These are phyloP conservation scores for Tenthredo scrophulariae DNA, from an alignment of 2,888 invertebrate genomes.

Conservation along the genomic window DNA sequence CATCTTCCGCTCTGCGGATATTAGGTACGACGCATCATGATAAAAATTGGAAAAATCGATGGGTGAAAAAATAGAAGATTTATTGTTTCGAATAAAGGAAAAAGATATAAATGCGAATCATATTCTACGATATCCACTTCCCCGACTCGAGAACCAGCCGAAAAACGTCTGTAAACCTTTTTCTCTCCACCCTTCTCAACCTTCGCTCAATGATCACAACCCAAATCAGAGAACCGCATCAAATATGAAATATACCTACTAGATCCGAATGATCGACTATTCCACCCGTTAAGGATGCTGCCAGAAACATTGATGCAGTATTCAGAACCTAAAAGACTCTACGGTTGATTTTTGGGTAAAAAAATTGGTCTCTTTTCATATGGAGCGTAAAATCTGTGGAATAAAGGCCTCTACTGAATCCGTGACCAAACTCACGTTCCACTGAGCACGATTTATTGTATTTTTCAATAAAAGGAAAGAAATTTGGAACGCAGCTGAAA, in stretches of 20 bases:
- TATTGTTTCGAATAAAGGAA: not conserved
- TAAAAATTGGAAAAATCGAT: not conserved
- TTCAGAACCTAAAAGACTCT: not conserved
- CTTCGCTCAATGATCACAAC: not conserved
- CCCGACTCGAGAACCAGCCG: constrained; percentile 17
- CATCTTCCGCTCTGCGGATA: not conserved
- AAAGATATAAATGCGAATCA: not conserved
- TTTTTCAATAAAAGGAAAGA: not conserved
- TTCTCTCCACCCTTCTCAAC: not conserved
- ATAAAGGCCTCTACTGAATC: not conserved
- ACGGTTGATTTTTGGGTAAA: not conserved
- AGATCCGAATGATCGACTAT: constrained; percentile 4
- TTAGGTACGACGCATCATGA: not conserved
- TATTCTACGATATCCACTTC: constrained; percentile 7
- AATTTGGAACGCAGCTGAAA: not conserved
- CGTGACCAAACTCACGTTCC: not conserved
- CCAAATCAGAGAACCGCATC: not conserved
- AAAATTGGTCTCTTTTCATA: not conserved
- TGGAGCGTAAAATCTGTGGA: not conserved
- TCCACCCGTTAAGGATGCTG: not conserved
- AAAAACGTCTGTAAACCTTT: not conserved
- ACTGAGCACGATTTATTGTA: not conserved
- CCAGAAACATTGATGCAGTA: not conserved
- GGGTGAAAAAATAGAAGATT: not conserved
- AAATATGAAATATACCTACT: not conserved